Percentiles rank a stretch among this genome's conserved stretches.
Evolutionary conservation across 2,888 invertebrate species (phyloP).

Genomic region (Autographa pulchrina): DNA sequence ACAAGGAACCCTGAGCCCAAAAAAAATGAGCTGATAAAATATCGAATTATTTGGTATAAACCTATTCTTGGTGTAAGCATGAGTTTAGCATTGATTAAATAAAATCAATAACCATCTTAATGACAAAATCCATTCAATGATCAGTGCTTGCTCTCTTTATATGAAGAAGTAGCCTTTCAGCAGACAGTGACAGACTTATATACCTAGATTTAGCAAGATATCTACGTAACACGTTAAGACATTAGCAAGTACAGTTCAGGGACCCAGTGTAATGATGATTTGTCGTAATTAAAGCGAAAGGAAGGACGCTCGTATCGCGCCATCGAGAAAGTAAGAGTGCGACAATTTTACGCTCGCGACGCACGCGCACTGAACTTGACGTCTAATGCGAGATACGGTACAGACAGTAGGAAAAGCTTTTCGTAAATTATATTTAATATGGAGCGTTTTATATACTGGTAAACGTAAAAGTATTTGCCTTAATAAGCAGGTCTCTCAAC

Average conservation of each 20-base stretch:
- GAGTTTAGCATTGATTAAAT: neutral
- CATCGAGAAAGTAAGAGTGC: conserved; percentile 88
- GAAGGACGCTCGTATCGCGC: conserved; percentile 76
- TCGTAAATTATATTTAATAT: no score
- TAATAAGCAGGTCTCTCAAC: no score
- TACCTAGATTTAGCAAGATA: neutral
- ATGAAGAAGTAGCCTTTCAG: neutral
- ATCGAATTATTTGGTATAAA: no score
- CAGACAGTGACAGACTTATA: neutral
- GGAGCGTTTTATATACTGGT: no score
- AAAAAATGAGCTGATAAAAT: no score
- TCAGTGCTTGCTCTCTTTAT: neutral
- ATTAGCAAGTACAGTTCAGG: conserved; percentile 51
- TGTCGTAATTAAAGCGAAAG: conserved; percentile 85
- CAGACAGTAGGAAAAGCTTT: conserved; percentile 57
- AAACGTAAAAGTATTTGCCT: no score
- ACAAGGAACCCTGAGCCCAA: no score
- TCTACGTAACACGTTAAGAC: neutral
- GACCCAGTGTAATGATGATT: conserved; percentile 69
- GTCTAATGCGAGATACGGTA: conserved; percentile 67
- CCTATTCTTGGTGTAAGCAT: no score
- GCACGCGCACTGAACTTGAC: conserved; percentile 82
- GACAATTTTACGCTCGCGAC: conserved; percentile 84
- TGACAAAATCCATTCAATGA: no score
- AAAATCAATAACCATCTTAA: no score